Conservation (phyloP, 2,797 vertebrate species). For the Heterohyrax brucei region DNA sequence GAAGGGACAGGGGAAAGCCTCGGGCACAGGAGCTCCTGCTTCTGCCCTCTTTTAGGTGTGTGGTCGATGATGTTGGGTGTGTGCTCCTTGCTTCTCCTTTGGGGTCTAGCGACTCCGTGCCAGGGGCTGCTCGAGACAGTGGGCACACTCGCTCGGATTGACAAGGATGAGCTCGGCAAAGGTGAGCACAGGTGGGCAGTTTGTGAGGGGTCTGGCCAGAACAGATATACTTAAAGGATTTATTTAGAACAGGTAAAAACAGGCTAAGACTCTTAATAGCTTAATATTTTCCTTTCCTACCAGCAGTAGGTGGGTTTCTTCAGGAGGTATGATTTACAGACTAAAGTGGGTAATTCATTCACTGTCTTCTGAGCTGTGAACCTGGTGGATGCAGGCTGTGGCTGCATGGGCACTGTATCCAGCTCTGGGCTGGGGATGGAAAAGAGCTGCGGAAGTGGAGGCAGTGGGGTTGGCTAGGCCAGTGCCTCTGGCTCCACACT, state of each 20-base stretch:
- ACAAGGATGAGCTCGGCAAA: constrained; percentile 70
- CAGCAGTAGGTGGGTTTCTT: not conserved
- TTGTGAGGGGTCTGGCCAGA: not conserved
- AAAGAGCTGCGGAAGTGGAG: not conserved
- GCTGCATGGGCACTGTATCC: not conserved
- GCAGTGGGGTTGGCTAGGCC: not conserved
- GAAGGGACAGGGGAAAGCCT: too few relatives aligned
- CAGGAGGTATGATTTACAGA: not conserved
- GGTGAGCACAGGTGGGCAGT: constrained; percentile 79
- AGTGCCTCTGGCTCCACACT: too few relatives aligned
- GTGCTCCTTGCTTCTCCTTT: constrained; percentile 83
- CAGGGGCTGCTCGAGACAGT: constrained; percentile 61
- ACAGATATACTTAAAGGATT: rapidly evolving
- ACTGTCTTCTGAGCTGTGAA: not conserved
- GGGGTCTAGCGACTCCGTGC: constrained; percentile 81
- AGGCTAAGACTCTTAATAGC: not conserved
- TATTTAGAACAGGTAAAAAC: not conserved
- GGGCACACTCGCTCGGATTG: not conserved
- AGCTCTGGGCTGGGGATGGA: not conserved
- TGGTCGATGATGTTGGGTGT: not conserved
- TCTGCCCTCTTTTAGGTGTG: constrained; percentile 50
- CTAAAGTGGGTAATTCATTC: not conserved
- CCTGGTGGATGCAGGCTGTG: rapidly evolving
- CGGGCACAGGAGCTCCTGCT: not conserved
- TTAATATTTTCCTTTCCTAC: not conserved